A percentile compares a stretch with the other conserved stretches of the same genome.
Evolutionary conservation across 2,113 vertebrate genomes (phyloP).

Genomic region (Toxotes chatareus): DNA sequence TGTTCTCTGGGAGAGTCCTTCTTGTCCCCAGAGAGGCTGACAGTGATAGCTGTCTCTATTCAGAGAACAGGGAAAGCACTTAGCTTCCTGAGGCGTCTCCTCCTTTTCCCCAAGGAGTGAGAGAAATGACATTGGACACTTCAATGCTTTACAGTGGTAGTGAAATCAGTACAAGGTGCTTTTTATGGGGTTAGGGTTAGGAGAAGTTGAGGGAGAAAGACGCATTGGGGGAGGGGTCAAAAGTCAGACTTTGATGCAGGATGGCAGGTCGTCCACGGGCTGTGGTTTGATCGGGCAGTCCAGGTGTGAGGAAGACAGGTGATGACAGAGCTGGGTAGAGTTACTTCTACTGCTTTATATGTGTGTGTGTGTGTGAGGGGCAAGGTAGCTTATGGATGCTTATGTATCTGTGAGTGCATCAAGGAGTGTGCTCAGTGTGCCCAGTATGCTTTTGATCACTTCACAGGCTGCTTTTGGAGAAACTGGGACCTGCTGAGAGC

Average conservation of each 20-base stretch:
- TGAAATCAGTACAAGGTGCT: slow-evolving; percentile 49
- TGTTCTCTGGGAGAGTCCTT: slow-evolving; percentile 27
- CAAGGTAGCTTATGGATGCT: slow-evolving; percentile 20
- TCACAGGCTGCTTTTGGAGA: slow-evolving; percentile 26
- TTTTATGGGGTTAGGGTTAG: slow-evolving; percentile 23
- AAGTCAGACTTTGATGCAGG: slow-evolving; percentile 66
- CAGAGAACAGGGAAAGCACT: slow-evolving; percentile 60
- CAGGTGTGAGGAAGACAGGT: slow-evolving; percentile 59
- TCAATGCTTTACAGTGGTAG: slow-evolving; percentile 12
- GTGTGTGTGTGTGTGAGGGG: neutral
- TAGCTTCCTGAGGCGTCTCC: slow-evolving; percentile 40
- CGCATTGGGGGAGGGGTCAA: slow-evolving; percentile 23
- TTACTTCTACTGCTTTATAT: slow-evolving; percentile 42
- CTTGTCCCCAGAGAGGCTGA: slow-evolving; percentile 30
- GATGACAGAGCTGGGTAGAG: slow-evolving; percentile 29
- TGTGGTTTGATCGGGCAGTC: slow-evolving; percentile 44
- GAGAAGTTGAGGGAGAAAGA: slow-evolving; percentile 24
- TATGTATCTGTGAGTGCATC: slow-evolving; percentile 38
- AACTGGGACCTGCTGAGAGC: slow-evolving; percentile 45
- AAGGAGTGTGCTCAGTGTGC: too few species aligned
- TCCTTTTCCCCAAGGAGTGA: slow-evolving; percentile 6
- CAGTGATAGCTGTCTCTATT: slow-evolving; percentile 48
- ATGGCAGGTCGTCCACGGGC: slow-evolving; percentile 25
- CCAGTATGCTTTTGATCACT: slow-evolving; percentile 66
- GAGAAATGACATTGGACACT: slow-evolving; percentile 19